Percentiles rank a stretch among this genome's conserved stretches.
phyloP scores from a whole-genome alignment of 2,113 vertebrate species.

The Prinia subflava region DNA sequence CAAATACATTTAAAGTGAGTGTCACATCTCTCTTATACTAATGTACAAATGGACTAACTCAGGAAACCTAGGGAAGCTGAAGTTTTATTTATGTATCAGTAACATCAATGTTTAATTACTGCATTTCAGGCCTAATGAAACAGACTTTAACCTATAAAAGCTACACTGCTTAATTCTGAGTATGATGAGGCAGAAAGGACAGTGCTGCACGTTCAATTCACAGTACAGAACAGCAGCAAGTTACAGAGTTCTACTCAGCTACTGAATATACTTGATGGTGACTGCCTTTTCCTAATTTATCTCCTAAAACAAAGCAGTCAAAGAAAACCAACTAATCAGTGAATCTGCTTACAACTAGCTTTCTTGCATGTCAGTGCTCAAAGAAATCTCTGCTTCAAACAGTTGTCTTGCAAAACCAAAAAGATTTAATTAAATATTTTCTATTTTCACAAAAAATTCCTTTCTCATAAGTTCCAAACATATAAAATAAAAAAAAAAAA shows the following conservation, averaged over 20 bases:
- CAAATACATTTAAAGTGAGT: not conserved
- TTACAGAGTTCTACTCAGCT: not conserved
- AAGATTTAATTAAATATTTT: not conserved
- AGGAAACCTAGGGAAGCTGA: not conserved
- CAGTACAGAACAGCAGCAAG: not conserved
- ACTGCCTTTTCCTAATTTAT: not conserved
- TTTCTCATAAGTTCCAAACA: not conserved
- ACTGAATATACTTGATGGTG: not conserved
- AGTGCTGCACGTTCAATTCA: not conserved
- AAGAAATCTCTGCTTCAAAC: not conserved
- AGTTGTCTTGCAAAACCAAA: not conserved
- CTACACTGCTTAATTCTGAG: not conserved
- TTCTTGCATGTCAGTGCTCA: not conserved
- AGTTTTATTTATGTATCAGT: not conserved
- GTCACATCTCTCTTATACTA: not conserved
- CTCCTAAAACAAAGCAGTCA: not conserved
- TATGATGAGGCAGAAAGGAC: not conserved
- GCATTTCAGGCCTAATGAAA: not conserved
- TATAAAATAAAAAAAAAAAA: not conserved
- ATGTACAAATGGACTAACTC: not conserved
- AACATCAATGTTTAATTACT: not conserved
- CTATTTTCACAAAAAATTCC: not conserved
- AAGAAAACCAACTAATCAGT: not conserved
- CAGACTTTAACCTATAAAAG: not conserved
- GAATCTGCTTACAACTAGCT: not conserved